Evolutionary conservation across 2,113 vertebrate genomes (phyloP).

Genomic region (Ia io): DNA sequence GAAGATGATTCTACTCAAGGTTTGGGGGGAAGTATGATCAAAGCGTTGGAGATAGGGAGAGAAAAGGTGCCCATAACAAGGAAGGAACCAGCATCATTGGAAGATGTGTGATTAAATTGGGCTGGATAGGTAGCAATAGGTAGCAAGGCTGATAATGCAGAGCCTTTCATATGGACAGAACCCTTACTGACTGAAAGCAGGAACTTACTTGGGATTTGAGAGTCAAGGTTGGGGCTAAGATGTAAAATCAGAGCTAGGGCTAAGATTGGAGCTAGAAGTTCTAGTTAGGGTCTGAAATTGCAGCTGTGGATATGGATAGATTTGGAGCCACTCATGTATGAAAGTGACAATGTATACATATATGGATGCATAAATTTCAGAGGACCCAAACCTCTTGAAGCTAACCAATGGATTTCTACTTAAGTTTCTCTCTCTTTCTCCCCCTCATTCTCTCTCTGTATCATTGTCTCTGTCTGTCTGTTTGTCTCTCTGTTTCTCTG

Average conservation of each 20-base stretch:
- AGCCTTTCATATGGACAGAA: background rate
- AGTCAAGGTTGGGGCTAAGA: background rate
- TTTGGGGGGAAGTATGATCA: background rate
- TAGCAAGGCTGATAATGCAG: background rate
- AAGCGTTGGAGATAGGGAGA: background rate
- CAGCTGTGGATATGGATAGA: background rate
- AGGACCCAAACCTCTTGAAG: background rate
- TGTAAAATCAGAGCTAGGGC: background rate
- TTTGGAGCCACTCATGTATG: background rate
- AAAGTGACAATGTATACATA: background rate
- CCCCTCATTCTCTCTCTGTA: background rate
- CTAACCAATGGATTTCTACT: background rate
- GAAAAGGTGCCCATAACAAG: background rate
- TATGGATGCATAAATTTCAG: background rate
- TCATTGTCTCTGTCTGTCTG: too few species aligned
- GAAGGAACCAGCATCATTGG: background rate
- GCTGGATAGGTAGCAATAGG: accelerated
- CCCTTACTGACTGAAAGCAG: background rate
- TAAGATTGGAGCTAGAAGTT: background rate
- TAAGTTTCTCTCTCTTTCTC: background rate
- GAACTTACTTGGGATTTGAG: background rate
- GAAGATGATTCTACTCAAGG: too few species aligned
- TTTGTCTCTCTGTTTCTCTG: too few species aligned
- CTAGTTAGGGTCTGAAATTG: background rate
- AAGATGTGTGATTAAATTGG: background rate